phyloP scores from a whole-genome alignment of 2,888 invertebrate species.

The Tethea ocularis region DNA sequence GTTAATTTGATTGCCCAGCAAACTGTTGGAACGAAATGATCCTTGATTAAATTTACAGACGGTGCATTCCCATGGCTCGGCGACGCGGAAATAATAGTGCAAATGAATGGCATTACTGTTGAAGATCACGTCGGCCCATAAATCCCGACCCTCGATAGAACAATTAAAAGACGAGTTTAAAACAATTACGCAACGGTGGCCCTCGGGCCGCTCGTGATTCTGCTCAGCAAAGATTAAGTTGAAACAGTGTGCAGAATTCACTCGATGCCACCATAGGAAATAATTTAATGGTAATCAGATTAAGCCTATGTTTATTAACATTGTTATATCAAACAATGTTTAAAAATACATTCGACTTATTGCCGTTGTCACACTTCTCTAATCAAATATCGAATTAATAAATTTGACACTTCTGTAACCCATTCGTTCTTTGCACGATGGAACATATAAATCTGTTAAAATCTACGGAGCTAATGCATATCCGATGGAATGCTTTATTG shows the following conservation, averaged over 20 bases:
- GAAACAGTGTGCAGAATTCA: background rate
- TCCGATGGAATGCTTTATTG: constrained; percentile 62
- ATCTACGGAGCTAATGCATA: constrained; percentile 31
- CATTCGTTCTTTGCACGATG: constrained; percentile 31
- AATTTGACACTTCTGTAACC: constrained; percentile 18
- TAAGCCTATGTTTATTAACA: background rate
- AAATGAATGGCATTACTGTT: constrained; percentile 74
- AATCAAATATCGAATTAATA: background rate
- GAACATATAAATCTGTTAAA: constrained; percentile 31
- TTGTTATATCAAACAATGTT: background rate
- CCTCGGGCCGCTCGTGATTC: constrained; percentile 72
- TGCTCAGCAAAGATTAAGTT: constrained; percentile 44
- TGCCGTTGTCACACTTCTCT: background rate
- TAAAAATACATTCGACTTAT: background rate
- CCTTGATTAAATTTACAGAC: constrained; percentile 74
- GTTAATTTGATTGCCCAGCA: constrained; percentile 58
- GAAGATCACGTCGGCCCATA: constrained; percentile 80
- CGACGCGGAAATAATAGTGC: constrained; percentile 77
- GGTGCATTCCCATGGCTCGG: constrained; percentile 71
- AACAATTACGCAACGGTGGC: constrained; percentile 81
- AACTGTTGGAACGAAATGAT: constrained; percentile 53
- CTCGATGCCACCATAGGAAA: background rate
- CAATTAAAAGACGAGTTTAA: constrained; percentile 83
- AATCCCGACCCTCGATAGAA: constrained; percentile 80
- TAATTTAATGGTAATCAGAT: background rate